Evolutionary conservation across 2,113 vertebrate genomes (phyloP).

Genomic region (Salvelinus namaycush): DNA sequence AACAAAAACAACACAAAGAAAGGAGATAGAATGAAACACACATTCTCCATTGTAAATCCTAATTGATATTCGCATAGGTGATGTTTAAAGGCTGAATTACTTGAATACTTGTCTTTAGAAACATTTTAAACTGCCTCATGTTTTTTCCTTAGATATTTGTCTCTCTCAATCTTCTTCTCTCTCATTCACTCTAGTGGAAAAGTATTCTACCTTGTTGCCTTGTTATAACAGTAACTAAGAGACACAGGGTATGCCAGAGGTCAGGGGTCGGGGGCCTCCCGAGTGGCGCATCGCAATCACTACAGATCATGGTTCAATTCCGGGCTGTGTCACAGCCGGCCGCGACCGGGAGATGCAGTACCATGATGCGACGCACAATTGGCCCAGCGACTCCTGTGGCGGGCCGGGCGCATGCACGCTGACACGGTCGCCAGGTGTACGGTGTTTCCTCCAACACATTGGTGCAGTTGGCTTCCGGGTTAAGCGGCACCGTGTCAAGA

Average conservation of each 20-base stretch:
- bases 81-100: constrained; percentile 34
- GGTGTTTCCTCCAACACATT: no score
- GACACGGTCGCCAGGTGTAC: no score
- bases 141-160: constrained; percentile 12
- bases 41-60: constrained; percentile 30
- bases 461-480: no score
- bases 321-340: no score
- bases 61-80: constrained; percentile 58
- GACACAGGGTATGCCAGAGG: background rate
- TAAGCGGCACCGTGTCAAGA: no score
- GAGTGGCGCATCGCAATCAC: no score
- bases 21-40: constrained; percentile 26
- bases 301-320: no score
- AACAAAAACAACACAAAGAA: constrained; percentile 12
- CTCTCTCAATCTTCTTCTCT: constrained; percentile 10
- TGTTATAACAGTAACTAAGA: background rate
- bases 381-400: no score
- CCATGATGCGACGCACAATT: no score
- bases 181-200: background rate
- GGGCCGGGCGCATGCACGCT: no score
- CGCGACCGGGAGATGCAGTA: no score
- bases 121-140: no score
- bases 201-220: background rate
- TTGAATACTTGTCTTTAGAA: background rate
- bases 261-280: background rate